phyloP scores from a whole-genome alignment of 2,113 vertebrate species.

The Elgaria multicarinata region DNA sequence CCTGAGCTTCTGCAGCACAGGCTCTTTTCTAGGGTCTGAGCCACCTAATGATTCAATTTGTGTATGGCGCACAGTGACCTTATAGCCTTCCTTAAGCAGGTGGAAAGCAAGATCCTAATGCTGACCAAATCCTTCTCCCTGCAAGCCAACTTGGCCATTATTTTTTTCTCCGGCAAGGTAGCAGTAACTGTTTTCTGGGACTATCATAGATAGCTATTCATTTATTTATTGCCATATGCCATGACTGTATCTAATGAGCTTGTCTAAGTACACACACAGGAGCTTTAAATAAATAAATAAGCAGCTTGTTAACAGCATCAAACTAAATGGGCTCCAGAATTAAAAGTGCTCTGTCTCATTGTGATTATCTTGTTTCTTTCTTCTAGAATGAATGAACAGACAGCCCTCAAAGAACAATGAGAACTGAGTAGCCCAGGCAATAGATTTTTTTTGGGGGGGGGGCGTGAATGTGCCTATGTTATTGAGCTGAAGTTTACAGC shows the following conservation, averaged over 20 bases:
- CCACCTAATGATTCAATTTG: neutral
- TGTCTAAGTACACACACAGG: constrained; percentile 21
- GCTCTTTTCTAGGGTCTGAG: neutral
- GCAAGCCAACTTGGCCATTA: constrained; percentile 1
- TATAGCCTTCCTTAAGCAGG: neutral
- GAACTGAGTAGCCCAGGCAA: neutral
- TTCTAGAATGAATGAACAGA: neutral
- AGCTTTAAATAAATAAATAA: neutral
- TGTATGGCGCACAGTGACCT: neutral
- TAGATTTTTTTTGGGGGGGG: neutral
- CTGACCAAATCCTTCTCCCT: neutral
- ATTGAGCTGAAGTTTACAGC: neutral
- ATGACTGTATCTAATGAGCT: constrained; percentile 19
- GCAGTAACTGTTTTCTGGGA: constrained; percentile 1
- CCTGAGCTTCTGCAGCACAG: neutral
- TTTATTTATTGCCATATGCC: constrained; percentile 25
- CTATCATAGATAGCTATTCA: constrained; percentile 20
- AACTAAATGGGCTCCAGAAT: fast-evolving
- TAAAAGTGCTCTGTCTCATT: neutral
- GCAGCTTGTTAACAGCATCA: constrained; percentile 35
- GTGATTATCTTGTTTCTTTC: neutral
- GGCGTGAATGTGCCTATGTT: neutral
- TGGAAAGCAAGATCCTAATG: neutral
- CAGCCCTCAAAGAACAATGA: neutral
- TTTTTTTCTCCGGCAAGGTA: constrained; percentile 3